phyloP scores from a whole-genome alignment of 2,888 invertebrate species.

The Diplolepis rosae region DNA sequence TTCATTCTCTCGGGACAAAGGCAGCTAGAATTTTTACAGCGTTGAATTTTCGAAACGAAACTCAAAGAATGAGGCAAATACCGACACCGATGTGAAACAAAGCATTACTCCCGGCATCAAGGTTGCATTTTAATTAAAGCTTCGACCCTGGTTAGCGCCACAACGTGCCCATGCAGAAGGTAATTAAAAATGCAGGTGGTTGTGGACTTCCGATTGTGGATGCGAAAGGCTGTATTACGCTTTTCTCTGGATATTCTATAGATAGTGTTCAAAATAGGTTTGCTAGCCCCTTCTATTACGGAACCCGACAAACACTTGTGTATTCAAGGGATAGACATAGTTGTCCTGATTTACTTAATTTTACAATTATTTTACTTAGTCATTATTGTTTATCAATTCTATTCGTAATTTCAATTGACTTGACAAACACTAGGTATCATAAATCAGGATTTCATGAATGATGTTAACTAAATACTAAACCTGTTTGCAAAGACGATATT shows the following conservation, averaged over 20 bases:
- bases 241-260: background rate
- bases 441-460: too few species aligned
- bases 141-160: constrained; percentile 15
- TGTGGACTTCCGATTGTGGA: constrained; percentile 24
- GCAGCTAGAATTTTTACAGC: constrained; percentile 9
- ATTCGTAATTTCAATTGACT: too few species aligned
- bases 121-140: constrained; percentile 29
- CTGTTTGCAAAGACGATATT: too few species aligned
- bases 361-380: background rate
- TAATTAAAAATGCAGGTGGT: constrained; percentile 22
- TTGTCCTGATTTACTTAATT: background rate
- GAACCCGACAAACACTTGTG: constrained; percentile 20
- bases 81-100: background rate
- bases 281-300: constrained; percentile 18
- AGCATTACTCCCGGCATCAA: constrained; percentile 21
- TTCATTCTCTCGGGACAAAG: background rate
- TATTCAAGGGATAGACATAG: background rate
- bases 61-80: constrained; percentile 8
- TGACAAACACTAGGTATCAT: too few species aligned
- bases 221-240: background rate
- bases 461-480: too few species aligned
- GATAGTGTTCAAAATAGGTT: background rate
- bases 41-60: background rate
- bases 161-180: constrained; percentile 22
- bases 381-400: too few species aligned